A percentile compares a stretch with the other conserved stretches of the same genome.
Evolutionary conservation across 1,140 invertebrate species (phyloP).

Genomic region (Polyergus mexicanus): DNA sequence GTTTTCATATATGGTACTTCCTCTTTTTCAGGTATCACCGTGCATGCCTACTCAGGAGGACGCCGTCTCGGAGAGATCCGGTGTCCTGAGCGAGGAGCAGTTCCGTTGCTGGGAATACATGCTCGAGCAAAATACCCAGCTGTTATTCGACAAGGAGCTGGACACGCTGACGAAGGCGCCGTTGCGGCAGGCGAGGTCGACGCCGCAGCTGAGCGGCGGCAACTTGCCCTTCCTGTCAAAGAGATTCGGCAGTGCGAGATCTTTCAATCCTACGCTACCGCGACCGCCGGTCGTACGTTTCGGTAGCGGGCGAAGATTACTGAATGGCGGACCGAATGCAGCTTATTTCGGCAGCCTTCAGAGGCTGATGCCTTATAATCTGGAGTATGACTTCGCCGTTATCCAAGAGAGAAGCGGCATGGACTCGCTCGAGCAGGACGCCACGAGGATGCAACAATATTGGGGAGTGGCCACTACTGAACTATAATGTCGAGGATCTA

Average conservation of each 20-base stretch:
- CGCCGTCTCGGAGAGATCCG: constrained; percentile 86
- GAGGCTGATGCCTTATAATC: constrained; percentile 93
- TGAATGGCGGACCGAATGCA: constrained; percentile 92
- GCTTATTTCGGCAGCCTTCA: constrained; percentile 95
- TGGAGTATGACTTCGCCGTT: constrained; percentile 94
- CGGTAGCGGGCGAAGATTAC: constrained; percentile 85
- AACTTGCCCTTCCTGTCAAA: constrained; percentile 89
- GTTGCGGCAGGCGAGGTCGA: constrained; percentile 85
- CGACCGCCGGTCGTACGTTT: constrained; percentile 82
- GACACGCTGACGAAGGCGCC: constrained; percentile 91
- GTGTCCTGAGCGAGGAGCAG: constrained; percentile 92
- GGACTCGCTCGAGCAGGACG: constrained; percentile 92
- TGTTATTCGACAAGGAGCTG: constrained; percentile 95
- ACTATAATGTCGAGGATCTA: constrained; percentile 87
- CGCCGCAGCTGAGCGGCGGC: constrained; percentile 80
- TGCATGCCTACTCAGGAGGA: constrained; percentile 86
- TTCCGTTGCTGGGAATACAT: constrained; percentile 97
- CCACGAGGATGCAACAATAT: constrained; percentile 93
- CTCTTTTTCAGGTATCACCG: constrained; percentile 37
- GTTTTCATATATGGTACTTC: not conserved
- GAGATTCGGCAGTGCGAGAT: constrained; percentile 93
- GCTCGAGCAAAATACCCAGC: constrained; percentile 95
- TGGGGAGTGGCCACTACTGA: constrained; percentile 95
- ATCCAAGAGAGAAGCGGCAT: constrained; percentile 91
- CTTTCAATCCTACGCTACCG: constrained; percentile 88